Conservation (phyloP, 2,797 vertebrate species). For the Leptoclinus maculatus region DNA sequence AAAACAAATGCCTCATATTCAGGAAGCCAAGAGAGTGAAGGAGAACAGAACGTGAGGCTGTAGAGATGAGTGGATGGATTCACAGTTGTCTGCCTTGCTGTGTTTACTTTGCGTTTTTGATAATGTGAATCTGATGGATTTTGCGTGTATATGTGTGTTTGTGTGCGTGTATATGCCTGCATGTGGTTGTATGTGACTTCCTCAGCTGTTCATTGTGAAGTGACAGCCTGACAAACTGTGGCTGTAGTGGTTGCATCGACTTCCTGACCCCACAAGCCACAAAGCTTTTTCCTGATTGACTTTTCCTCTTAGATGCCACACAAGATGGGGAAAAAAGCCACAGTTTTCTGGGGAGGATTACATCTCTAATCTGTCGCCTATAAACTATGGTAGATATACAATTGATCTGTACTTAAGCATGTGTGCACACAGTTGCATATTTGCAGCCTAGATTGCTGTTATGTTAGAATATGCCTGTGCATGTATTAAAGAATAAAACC, state of each 20-base stretch:
- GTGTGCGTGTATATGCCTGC: slow-evolving; percentile 22
- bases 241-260: slow-evolving; percentile 67
- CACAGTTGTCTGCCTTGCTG: slow-evolving; percentile 2
- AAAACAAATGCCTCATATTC: neutral
- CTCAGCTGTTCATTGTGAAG: slow-evolving; percentile 72
- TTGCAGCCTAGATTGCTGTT: neutral
- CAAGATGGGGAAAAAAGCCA: slow-evolving; percentile 38
- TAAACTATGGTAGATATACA: neutral
- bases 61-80: slow-evolving; percentile 28
- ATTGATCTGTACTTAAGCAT: neutral
- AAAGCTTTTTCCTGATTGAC: slow-evolving; percentile 70
- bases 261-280: slow-evolving; percentile 75
- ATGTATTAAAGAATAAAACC: neutral
- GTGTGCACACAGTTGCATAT: neutral
- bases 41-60: neutral
- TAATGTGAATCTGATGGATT: slow-evolving; percentile 19
- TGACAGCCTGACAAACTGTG: slow-evolving; percentile 79
- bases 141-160: slow-evolving; percentile 9
- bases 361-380: slow-evolving; percentile 20
- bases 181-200: slow-evolving; percentile 57
- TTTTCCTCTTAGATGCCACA: slow-evolving; percentile 65
- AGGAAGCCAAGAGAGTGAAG: slow-evolving; percentile 22
- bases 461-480: neutral
- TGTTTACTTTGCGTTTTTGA: neutral
- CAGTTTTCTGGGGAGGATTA: slow-evolving; percentile 49